Base-by-base conservation (phyloP, 2,888 invertebrate genomes). In the Hyppa rectilinea region DNA sequence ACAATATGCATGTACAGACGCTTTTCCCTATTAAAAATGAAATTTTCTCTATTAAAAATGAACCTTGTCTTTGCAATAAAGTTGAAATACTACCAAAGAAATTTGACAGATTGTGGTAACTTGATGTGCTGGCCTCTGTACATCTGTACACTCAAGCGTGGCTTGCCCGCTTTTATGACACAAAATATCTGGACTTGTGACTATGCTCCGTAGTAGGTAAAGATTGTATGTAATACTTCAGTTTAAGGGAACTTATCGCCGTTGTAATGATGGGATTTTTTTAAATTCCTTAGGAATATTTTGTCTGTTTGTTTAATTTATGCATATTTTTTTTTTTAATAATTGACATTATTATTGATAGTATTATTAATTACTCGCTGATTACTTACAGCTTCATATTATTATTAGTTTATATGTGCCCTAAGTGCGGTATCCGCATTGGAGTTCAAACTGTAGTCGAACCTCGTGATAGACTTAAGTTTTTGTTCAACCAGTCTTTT, bases 281-380 rank as follows among this genome's bases (percentile, higher is more conserved):
- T 23, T 4, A 14, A 34, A 43, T 56, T 29, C 4, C 20, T 6
- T 23, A 9, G 17, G 12, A 23, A 49, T 36, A n/a, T 40, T 45
- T 78, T 62, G 58, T 58, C 29, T 58, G 53, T 76, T 70, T 71
- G 55, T 61, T 71, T 34, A 23, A 14, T 59, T 31, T 7, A 29
- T 52, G n/a, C 23, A 12, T 45, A 23, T 36, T 45, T 43, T 43
- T 47, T 55, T 43, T 56, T 77, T 36, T 12, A 34, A 53, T 53
- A 52, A 23, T 36, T 49, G 40, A 36, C 40, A 67, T 67, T 45
- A 31, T 66, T 38, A 45, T 53, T 71, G 2, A 14, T 76, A 69
- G 40, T 55, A 76, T 68, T 38, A 64, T 43, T 71, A 45, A 5
- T 34, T 71, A 69, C 47, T 76, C 14, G 17, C 49, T 7, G 34